These are phyloP conservation scores for Spodoptera frugiperda DNA, from an alignment of 1,140 invertebrate genomes.

Conservation along the genomic window DNA sequence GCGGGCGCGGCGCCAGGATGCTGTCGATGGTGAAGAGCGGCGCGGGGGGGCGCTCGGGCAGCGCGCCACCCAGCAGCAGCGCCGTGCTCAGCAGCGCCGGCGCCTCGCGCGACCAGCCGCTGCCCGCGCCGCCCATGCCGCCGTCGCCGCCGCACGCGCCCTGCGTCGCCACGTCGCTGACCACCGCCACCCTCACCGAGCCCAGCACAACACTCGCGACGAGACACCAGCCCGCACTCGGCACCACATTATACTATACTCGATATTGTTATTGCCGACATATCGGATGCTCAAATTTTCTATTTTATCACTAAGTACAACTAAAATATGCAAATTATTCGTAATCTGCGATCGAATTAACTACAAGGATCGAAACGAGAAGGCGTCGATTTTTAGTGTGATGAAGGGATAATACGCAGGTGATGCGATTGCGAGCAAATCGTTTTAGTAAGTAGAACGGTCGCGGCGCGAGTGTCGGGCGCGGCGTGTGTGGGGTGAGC, in stretches of 20 bases:
- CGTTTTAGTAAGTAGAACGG: slow-evolving; percentile 75
- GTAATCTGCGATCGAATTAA: slow-evolving; percentile 13
- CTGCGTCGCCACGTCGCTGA: slow-evolving; percentile 52
- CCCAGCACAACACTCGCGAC: slow-evolving; percentile 43
- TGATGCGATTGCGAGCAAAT: slow-evolving; percentile 82
- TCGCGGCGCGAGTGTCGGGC: slow-evolving; percentile 52
- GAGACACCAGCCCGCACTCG: slow-evolving; percentile 29
- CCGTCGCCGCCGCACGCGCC: slow-evolving; percentile 53
- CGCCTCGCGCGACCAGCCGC: slow-evolving; percentile 72
- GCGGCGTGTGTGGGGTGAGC: slow-evolving; percentile 60
- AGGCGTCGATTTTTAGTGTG: slow-evolving; percentile 54
- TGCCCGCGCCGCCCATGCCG: slow-evolving; percentile 60
- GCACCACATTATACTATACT: slow-evolving; percentile 56
- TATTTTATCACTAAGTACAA: slow-evolving; percentile 12
- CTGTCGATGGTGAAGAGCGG: slow-evolving; percentile 94
- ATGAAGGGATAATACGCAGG: slow-evolving; percentile 66
- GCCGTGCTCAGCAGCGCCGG: slow-evolving; percentile 79
- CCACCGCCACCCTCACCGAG: slow-evolving; percentile 44
- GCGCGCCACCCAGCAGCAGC: slow-evolving; percentile 78
- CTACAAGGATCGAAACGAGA: slow-evolving; percentile 5
- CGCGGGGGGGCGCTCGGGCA: slow-evolving; percentile 85
- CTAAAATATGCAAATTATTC: background rate
- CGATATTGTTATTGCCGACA: background rate
- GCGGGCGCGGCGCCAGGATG: slow-evolving; percentile 89
- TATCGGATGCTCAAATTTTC: background rate